These are phyloP conservation scores for Valencia hispanica DNA, from an alignment of 2,797 vertebrate genomes.

Conservation along the genomic window DNA sequence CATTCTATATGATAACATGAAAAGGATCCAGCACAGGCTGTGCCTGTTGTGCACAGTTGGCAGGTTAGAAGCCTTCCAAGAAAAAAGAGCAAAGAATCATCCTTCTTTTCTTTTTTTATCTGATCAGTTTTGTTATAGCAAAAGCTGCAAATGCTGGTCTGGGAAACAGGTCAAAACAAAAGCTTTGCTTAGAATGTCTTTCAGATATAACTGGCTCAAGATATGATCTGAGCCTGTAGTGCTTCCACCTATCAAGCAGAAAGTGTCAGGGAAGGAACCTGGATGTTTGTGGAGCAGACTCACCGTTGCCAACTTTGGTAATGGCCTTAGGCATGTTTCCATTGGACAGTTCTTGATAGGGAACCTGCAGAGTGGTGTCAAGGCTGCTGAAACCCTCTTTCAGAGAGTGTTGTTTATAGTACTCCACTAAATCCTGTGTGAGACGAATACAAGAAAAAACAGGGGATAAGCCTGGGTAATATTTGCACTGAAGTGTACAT, in stretches of 20 bases:
- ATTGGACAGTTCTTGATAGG: constrained; percentile 87
- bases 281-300: constrained; percentile 73
- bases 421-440: constrained; percentile 89
- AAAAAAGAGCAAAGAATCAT: background rate
- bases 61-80: background rate
- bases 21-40: background rate
- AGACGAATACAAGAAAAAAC: constrained; percentile 33
- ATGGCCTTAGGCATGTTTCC: constrained; percentile 79
- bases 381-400: constrained; percentile 94
- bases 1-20: constrained; percentile 7
- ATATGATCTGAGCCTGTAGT: constrained; percentile 31
- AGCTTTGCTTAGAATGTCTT: constrained; percentile 19
- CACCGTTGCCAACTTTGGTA: constrained; percentile 80
- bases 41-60: constrained; percentile 11
- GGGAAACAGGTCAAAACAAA: constrained; percentile 39
- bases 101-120: constrained; percentile 4
- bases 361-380: constrained; percentile 90
- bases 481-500: too few species aligned
- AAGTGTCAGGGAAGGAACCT: constrained; percentile 21
- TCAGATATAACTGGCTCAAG: constrained; percentile 20
- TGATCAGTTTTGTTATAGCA: background rate
- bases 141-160: constrained; percentile 14
- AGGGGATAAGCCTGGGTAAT: background rate
- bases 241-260: constrained; percentile 45
- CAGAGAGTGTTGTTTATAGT: constrained; percentile 92